phyloP scores from a whole-genome alignment of 1,140 invertebrate genomes.

The Papilio polyxenes region DNA sequence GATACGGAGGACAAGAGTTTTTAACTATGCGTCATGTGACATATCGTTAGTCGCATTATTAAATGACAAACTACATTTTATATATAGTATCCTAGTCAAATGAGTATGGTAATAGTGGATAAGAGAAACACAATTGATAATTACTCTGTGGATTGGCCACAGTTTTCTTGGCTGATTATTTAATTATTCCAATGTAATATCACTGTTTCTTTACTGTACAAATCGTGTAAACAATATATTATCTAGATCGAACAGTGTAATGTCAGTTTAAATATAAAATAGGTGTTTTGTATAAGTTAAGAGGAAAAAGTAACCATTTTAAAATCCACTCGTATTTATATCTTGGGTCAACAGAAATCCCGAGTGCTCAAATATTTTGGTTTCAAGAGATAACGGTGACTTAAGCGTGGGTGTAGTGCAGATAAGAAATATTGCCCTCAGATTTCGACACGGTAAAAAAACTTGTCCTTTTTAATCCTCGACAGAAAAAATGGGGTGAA shows the following conservation, averaged over 20 bases:
- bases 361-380: conserved; percentile 70
- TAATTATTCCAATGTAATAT: too few relatives aligned
- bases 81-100: too few relatives aligned
- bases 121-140: too few relatives aligned
- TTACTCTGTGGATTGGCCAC: too few relatives aligned
- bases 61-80: too few relatives aligned
- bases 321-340: conserved; percentile 27
- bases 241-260: neutral
- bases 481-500: conserved; percentile 41
- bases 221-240: neutral
- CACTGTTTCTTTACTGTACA: too few relatives aligned
- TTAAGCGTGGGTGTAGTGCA: conserved; percentile 50
- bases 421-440: conserved; percentile 57
- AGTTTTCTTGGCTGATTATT: too few relatives aligned
- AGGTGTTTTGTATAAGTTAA: neutral
- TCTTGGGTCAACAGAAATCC: conserved; percentile 43
- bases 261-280: neutral
- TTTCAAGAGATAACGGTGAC: conserved; percentile 60
- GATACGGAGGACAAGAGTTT: neutral
- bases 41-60: neutral
- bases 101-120: too few relatives aligned
- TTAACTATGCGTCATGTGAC: too few relatives aligned
- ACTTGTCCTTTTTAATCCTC: conserved; percentile 61
- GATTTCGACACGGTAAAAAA: conserved; percentile 51
- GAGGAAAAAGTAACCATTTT: conserved; percentile 26